phyloP scores from a whole-genome alignment of 1,140 invertebrate genomes.

The Artemia franciscana region DNA sequence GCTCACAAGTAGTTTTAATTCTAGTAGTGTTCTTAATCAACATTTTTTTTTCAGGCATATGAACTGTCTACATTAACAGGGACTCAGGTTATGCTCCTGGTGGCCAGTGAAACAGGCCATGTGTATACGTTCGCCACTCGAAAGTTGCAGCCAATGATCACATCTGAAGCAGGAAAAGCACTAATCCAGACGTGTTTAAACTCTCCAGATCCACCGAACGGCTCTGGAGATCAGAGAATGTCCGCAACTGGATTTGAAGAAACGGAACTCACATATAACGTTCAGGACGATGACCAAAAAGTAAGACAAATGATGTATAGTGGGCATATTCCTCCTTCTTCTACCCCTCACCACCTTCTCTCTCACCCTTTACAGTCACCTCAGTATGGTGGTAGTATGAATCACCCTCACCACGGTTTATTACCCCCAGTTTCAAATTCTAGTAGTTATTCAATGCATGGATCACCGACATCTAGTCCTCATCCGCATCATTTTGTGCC shows the following conservation, averaged over 20 bases:
- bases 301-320: conserved; percentile 67
- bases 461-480: conserved; percentile 5
- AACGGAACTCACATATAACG: conserved; percentile 89
- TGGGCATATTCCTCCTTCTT: conserved; percentile 13
- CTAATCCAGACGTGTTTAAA: conserved; percentile 97
- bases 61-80: conserved; percentile 95
- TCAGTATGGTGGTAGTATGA: conserved; percentile 11
- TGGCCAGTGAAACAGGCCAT: conserved; percentile 88
- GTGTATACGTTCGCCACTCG: conserved; percentile 98
- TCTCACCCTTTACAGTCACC: conserved; percentile 24
- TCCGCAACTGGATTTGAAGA: conserved; percentile 95
- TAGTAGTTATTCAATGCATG: conserved; percentile 10
- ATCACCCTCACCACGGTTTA: conserved; percentile 12
- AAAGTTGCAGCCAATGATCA: conserved; percentile 98
- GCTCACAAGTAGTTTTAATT: too few relatives aligned
- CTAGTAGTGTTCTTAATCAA: too few relatives aligned
- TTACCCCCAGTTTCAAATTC: conserved; percentile 11
- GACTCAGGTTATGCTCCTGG: conserved; percentile 92
- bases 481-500: conserved; percentile 7
- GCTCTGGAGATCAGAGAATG: conserved; percentile 69
- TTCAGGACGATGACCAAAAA: conserved; percentile 80
- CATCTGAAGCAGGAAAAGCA: conserved; percentile 90
- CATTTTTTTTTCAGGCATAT: conserved; percentile 53
- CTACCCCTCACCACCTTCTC: conserved; percentile 13
- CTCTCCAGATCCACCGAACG: conserved; percentile 69